A percentile compares a stretch with the other conserved stretches of the same genome.
Conservation (phyloP, 2,797 vertebrate species). For the Pelodytes ibericus region DNA sequence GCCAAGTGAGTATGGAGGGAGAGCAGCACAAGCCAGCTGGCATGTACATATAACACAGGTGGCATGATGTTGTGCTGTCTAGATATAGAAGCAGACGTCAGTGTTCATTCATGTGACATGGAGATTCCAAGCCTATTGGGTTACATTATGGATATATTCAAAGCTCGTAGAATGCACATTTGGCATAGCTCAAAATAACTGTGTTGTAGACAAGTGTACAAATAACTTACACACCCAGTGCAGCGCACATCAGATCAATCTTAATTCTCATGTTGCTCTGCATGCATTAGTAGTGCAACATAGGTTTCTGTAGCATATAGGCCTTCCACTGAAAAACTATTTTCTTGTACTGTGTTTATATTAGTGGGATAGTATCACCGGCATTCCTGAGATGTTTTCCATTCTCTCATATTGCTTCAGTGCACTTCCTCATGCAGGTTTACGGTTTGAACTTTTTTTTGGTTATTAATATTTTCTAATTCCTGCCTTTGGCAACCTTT, state of each 20-base stretch:
- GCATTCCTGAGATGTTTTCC: neutral
- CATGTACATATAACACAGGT: too few species aligned
- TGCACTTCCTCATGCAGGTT: neutral
- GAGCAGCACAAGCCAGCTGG: too few species aligned
- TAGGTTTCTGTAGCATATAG: neutral
- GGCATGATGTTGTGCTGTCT: neutral
- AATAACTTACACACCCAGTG: neutral
- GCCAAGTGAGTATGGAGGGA: too few species aligned
- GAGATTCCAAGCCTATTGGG: neutral
- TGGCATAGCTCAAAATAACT: slow-evolving; percentile 30
- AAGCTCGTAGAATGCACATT: neutral
- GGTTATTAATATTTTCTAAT: too few species aligned
- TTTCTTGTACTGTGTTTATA: slow-evolving; percentile 5
- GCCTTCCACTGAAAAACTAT: neutral
- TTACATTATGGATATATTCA: slow-evolving; percentile 18
- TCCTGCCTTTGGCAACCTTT: too few species aligned
- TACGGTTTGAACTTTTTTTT: neutral
- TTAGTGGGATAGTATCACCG: neutral
- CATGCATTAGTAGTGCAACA: neutral
- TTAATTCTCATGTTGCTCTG: neutral
- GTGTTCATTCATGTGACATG: neutral
- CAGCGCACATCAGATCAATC: too few species aligned
- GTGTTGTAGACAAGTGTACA: slow-evolving; percentile 1
- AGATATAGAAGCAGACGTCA: slow-evolving; percentile 23
- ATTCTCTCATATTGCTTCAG: too few species aligned